Percentiles rank a stretch among this genome's conserved stretches.
These are phyloP conservation scores for Neodontobutis hainanensis DNA, from an alignment of 2,113 vertebrate genomes.

Conservation along the genomic window DNA sequence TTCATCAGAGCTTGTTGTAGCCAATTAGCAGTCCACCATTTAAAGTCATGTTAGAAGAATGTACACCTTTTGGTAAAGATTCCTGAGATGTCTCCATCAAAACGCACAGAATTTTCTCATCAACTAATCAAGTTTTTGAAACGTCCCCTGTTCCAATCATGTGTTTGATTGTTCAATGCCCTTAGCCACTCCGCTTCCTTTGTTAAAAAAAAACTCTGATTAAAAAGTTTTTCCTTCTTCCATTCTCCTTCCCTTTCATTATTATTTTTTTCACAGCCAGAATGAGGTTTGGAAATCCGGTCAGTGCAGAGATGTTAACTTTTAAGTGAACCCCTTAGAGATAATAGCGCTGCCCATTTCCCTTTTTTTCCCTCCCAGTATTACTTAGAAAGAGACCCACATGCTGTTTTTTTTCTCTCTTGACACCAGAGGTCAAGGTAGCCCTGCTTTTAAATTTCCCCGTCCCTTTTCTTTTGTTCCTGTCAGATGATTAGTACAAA, in stretches of 20 bases:
- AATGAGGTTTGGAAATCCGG: constrained; percentile 17
- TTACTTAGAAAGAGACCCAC: constrained; percentile 42
- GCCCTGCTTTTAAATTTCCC: constrained; percentile 29
- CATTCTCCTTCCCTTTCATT: constrained; percentile 15
- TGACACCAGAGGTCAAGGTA: constrained; percentile 53
- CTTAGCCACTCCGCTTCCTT: background rate
- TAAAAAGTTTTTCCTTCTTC: background rate
- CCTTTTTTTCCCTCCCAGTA: constrained; percentile 22
- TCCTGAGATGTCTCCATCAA: background rate
- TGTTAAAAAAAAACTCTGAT: constrained; percentile 3
- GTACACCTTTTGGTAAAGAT: background rate
- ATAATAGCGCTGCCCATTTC: constrained; percentile 35
- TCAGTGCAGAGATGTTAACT: constrained; percentile 30
- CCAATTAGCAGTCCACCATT: constrained; percentile 1
- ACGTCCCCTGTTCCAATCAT: background rate
- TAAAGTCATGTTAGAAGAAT: background rate
- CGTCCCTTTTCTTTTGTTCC: constrained; percentile 37
- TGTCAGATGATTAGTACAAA: constrained; percentile 64
- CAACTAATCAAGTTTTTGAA: background rate
- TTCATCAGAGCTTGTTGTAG: constrained; percentile 2
- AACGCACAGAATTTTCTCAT: background rate
- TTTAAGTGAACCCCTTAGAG: constrained; percentile 28
- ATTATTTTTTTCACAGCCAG: constrained; percentile 1
- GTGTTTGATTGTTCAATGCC: background rate
- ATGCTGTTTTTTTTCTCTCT: constrained; percentile 20